Evolutionary conservation across 2,797 vertebrate species (phyloP).

Genomic region (Sebastes steindachneri): DNA sequence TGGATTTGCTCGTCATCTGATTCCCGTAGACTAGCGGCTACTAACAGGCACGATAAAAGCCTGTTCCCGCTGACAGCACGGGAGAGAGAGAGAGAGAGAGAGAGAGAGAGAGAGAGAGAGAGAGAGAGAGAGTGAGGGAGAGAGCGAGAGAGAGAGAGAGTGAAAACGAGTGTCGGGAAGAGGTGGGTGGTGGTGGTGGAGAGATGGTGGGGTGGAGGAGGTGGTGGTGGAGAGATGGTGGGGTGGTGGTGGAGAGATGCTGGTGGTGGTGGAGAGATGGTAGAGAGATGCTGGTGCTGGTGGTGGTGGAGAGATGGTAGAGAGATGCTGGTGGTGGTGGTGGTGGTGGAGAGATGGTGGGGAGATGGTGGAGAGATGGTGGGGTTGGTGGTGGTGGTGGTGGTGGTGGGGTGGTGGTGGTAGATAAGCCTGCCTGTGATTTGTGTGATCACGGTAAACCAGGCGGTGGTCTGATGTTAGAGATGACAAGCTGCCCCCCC

Average conservation of each 20-base stretch:
- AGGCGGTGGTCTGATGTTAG: slow-evolving; percentile 5
- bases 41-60: slow-evolving; percentile 58
- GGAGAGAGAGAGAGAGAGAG: neutral
- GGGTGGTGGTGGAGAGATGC: too few species aligned
- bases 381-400: too few species aligned
- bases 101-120: neutral
- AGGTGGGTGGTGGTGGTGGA: slow-evolving; percentile 13
- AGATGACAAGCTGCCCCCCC: slow-evolving; percentile 17
- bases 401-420: neutral
- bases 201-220: too few species aligned
- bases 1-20: slow-evolving; percentile 30
- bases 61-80: slow-evolving; percentile 52
- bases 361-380: too few species aligned
- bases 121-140: neutral
- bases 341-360: too few species aligned
- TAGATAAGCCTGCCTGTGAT: slow-evolving; percentile 43
- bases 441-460: slow-evolving; percentile 41
- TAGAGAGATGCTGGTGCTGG: too few species aligned
- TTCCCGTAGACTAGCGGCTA: slow-evolving; percentile 53
- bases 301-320: too few species aligned
- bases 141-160: neutral
- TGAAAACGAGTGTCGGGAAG: slow-evolving; percentile 55
- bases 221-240: neutral
- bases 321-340: too few species aligned
- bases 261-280: too few species aligned